Conservation (phyloP, 2,888 invertebrate genomes). For the Heteromyza rotundicornis region DNA sequence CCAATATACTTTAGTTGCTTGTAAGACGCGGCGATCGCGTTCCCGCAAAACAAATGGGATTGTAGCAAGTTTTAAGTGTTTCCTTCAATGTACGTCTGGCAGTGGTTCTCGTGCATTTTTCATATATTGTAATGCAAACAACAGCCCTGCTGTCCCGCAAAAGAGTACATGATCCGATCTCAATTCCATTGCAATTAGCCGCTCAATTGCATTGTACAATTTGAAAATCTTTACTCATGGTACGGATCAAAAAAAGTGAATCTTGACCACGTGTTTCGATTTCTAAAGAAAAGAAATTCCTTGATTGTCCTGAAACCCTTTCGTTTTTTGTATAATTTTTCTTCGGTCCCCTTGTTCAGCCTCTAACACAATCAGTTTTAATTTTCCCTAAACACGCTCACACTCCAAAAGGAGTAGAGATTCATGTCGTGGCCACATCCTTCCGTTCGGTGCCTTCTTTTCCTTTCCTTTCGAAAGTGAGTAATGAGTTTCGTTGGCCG, state of each 20-base stretch:
- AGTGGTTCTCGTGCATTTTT: no score
- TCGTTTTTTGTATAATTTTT: not conserved
- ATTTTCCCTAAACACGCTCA: not conserved
- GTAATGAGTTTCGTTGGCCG: slow-evolving; percentile 12
- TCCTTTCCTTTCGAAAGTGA: slow-evolving; percentile 5
- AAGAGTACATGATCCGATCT: not conserved
- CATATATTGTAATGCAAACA: not conserved
- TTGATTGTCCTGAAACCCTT: slow-evolving; percentile 8
- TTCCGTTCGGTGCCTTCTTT: slow-evolving; percentile 43
- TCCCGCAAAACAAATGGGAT: no score
- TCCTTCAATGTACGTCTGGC: no score
- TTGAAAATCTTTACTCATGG: slow-evolving; percentile 15
- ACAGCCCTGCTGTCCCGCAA: not conserved
- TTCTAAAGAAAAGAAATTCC: not conserved
- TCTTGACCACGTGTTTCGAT: slow-evolving; percentile 51
- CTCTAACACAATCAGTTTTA: no score
- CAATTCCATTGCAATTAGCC: slow-evolving; percentile 38
- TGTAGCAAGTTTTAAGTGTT: no score
- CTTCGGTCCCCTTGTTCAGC: no score
- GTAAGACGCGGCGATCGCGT: slow-evolving; percentile 3
- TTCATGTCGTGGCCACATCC: slow-evolving; percentile 38
- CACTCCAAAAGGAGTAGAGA: not conserved
- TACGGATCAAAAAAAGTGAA: slow-evolving; percentile 30
- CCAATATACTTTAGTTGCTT: no score
- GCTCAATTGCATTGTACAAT: slow-evolving; percentile 46